Evolutionary conservation across 1,140 invertebrate genomes (phyloP), one percentile per base, ranked within the genome.

Genomic region (Tenebrio molitor): DNA sequence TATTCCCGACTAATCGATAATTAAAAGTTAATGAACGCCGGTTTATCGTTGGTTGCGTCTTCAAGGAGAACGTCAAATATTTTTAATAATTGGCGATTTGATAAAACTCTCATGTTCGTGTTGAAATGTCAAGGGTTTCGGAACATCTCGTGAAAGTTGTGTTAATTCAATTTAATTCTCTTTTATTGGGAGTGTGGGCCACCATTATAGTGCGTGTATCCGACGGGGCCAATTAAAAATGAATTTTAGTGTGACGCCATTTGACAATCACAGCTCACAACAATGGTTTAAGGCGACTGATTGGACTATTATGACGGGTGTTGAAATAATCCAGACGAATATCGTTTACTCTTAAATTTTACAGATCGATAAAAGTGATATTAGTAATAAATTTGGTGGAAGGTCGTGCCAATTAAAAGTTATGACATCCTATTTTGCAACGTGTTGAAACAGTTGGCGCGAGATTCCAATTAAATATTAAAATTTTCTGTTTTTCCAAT

Each of bases 51-150:
- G 29, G 29, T 5, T 33, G 29, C 29, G n/a, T 10, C 29, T 10
- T 33, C 36, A 39, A 39, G 36, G 36, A 7, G 36, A 39, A 39
- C n/a, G n/a, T n/a, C n/a, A n/a, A n/a, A n/a, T n/a, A n/a, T n/a
- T n/a, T n/a, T n/a, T n/a, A n/a, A n/a, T n/a, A n/a, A n/a, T n/a
- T n/a, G n/a, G 36, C 6, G 2, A 39, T n/a, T 39, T 39, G 36
- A 39, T 39, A 39, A 39, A 3, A 12, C 5, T 39, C 3, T n/a
- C n/a, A 29, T 29, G 25, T 29, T 29, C 25, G 25, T 29, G 3
- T 29, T 39, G 29, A 39, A 39, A 39, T 39, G 36, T 39, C 36
- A 39, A 29, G 36, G 36, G 36, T 39, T 39, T 39, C 12, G 5
- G 36, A 39, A 39, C 36, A 39, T 39, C 36, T 39, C 12, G 12